A percentile compares a stretch with the other conserved stretches of the same genome.
These are phyloP conservation scores for Phalacrocorax brasilianus DNA, from an alignment of 2,113 vertebrate species.

Conservation along the genomic window DNA sequence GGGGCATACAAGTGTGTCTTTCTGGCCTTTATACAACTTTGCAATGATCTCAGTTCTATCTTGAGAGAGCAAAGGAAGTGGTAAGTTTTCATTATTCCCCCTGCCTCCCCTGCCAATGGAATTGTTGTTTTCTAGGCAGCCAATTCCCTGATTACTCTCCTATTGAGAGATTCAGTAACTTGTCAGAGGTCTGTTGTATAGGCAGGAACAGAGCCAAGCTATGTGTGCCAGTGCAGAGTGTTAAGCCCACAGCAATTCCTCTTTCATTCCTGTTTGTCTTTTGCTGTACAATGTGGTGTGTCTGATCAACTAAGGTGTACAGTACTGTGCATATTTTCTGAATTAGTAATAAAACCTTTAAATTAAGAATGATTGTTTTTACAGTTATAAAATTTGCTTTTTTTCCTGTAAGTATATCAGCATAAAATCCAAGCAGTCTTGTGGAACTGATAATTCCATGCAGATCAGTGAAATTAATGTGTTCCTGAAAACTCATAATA, in stretches of 20 bases:
- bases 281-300: not conserved
- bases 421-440: not conserved
- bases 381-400: not conserved
- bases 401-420: rapidly evolving
- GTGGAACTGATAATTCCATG: not conserved
- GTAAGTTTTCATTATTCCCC: not conserved
- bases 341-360: not conserved
- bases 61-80: not conserved
- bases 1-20: rapidly evolving
- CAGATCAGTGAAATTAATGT: not conserved
- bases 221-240: not conserved
- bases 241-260: not conserved
- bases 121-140: not conserved
- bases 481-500: not conserved
- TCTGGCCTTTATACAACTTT: not conserved
- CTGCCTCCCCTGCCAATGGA: not conserved
- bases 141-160: not conserved
- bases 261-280: not conserved
- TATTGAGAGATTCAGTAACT: not conserved
- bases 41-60: not conserved
- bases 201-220: not conserved
- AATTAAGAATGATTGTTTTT: not conserved
- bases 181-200: not conserved
- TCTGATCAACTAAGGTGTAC: not conserved
- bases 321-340: not conserved